Conservation (phyloP, 2,888 invertebrate genomes). For the Ophion obscuratus region DNA sequence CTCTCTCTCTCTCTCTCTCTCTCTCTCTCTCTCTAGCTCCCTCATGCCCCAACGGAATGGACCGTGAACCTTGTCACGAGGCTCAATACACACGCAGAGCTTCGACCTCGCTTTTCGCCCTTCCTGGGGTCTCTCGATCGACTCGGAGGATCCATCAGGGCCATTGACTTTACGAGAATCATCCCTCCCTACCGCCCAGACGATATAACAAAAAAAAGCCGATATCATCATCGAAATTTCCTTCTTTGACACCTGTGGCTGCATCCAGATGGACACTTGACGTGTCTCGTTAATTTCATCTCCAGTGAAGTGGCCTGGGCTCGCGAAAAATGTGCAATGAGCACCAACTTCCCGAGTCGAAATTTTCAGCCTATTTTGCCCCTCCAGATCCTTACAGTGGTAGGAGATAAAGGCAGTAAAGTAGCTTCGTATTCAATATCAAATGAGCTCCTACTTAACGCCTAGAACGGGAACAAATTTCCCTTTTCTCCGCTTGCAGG, state of each 20-base stretch:
- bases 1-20: conserved; percentile 18
- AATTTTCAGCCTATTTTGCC: no score
- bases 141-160: conserved; percentile 21
- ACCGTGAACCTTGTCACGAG: conserved; percentile 47
- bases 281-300: neutral
- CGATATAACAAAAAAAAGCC: neutral
- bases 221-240: neutral
- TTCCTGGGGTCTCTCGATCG: conserved; percentile 11
- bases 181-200: neutral
- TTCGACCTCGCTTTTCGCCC: conserved; percentile 21
- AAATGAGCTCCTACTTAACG: no score
- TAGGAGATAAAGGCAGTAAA: no score
- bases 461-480: no score
- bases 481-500: no score
- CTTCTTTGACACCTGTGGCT: neutral
- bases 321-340: no score
- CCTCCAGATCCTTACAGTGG: no score
- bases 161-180: conserved; percentile 44
- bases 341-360: no score
- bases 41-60: conserved; percentile 36
- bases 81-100: conserved; percentile 25
- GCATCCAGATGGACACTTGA: neutral
- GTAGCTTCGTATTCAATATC: no score
- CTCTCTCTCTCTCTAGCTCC: neutral
- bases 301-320: no score